Evolutionary conservation across 2,797 vertebrate genomes (phyloP).

Genomic region (Hydrophis major): DNA sequence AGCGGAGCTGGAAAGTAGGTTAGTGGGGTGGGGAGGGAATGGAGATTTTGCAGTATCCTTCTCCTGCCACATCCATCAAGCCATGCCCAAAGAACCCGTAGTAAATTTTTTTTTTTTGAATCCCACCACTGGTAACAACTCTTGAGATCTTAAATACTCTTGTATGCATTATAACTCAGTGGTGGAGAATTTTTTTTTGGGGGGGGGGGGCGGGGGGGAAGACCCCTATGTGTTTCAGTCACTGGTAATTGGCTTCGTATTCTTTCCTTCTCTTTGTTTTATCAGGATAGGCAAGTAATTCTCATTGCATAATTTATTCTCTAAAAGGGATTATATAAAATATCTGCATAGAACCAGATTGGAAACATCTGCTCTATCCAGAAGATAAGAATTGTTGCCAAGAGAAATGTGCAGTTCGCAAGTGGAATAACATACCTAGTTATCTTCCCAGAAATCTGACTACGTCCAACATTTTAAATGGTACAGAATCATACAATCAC

Average conservation of each 20-base stretch:
- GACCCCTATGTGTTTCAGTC: neutral
- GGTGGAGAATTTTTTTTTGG: too few species aligned
- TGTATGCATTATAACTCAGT: neutral
- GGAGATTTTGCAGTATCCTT: too few species aligned
- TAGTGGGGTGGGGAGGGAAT: too few species aligned
- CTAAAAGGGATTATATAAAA: neutral
- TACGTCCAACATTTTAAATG: neutral
- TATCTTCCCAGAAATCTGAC: neutral
- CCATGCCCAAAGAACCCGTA: too few species aligned
- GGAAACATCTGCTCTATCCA: neutral
- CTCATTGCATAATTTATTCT: neutral
- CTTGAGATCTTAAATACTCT: neutral
- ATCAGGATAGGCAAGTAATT: neutral
- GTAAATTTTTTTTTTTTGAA: too few species aligned
- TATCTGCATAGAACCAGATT: neutral
- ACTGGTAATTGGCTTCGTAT: neutral
- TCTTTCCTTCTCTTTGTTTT: neutral
- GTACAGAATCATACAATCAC: neutral
- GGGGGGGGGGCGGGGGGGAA: too few species aligned
- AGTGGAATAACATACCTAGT: neutral
- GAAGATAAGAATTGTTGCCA: neutral
- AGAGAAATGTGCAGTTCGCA: neutral
- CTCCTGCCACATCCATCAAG: too few species aligned
- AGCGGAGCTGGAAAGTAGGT: too few species aligned
- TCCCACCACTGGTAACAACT: neutral